A percentile compares a stretch with the other conserved stretches of the same genome.
Conservation (phyloP, 2,888 invertebrate species). For the Pseudoips prasinana region DNA sequence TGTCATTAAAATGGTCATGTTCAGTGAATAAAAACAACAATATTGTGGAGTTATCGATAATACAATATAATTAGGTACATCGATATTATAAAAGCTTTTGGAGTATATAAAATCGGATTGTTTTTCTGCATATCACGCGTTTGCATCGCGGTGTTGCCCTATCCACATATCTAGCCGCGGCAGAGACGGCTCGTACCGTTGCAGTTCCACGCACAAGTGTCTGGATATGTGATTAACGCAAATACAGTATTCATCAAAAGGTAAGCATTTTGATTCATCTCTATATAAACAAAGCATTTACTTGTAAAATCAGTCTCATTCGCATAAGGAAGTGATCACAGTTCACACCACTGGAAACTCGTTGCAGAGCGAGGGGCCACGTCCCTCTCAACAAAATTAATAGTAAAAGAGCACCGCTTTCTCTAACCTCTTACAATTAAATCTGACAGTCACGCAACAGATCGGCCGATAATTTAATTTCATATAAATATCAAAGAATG, state of each 20-base stretch:
- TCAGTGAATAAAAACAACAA: conserved; percentile 62
- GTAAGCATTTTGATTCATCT: conserved; percentile 59
- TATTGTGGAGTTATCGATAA: conserved; percentile 46
- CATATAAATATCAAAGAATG: conserved; percentile 56
- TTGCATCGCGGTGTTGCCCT: conserved; percentile 15
- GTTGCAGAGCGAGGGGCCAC: conserved; percentile 72
- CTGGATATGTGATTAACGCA: conserved; percentile 27
- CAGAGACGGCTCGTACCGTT: too few species aligned
- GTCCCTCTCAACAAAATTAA: conserved; percentile 71
- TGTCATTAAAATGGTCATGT: conserved; percentile 73
- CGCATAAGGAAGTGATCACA: conserved; percentile 82
- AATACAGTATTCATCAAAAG: conserved; percentile 37
- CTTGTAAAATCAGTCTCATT: conserved; percentile 81
- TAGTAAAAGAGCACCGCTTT: conserved; percentile 76
- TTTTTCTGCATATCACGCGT: conserved; percentile 25
- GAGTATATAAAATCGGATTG: conserved; percentile 55
- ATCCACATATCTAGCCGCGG: conserved; percentile 12
- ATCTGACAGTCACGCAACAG: conserved; percentile 63
- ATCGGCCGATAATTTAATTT: conserved; percentile 51
- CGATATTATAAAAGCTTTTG: conserved; percentile 54
- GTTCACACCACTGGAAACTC: conserved; percentile 80
- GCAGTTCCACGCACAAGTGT: conserved; percentile 7
- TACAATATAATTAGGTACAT: conserved; percentile 60
- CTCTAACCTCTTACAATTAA: conserved; percentile 70
- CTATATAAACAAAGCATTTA: conserved; percentile 72